A percentile compares a stretch with the other conserved stretches of the same genome.
Evolutionary conservation across 2,888 invertebrate species (phyloP).

Genomic region (Penaeus monodon): DNA sequence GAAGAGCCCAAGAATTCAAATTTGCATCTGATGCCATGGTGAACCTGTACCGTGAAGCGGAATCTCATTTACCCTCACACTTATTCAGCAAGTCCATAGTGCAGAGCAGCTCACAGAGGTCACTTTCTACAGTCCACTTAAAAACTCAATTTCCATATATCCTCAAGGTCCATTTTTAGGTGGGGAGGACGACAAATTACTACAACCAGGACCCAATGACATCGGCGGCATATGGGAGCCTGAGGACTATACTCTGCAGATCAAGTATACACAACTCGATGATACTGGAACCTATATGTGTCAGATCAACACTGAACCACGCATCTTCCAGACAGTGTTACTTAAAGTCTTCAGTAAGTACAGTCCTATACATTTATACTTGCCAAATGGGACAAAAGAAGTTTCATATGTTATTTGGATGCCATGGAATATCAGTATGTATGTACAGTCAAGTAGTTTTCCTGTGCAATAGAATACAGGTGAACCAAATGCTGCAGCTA

Average conservation of each 20-base stretch:
- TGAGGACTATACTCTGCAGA: conserved; percentile 60
- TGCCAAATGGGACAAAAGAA: not conserved
- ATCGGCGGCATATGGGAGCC: conserved; percentile 58
- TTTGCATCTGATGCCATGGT: too few relatives aligned
- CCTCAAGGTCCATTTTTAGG: conserved; percentile 28
- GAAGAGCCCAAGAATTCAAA: too few relatives aligned
- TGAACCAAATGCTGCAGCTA: too few relatives aligned
- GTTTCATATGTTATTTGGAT: not conserved
- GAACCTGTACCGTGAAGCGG: too few relatives aligned
- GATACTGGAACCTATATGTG: conserved; percentile 59
- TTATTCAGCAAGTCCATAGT: too few relatives aligned
- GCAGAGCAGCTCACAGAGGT: too few relatives aligned
- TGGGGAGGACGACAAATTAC: not conserved
- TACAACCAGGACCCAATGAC: conserved; percentile 41
- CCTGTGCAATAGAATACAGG: too few relatives aligned
- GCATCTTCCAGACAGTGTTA: conserved; percentile 34
- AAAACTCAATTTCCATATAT: conserved; percentile 40
- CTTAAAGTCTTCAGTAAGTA: conserved; percentile 56
- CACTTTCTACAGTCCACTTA: not conserved
- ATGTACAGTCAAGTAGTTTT: too few relatives aligned
- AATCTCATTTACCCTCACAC: too few relatives aligned
- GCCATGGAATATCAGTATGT: too few relatives aligned
- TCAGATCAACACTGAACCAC: conserved; percentile 59
- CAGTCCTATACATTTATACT: not conserved
- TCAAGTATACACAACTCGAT: conserved; percentile 44